These are phyloP conservation scores for Luperina nickerlii DNA, from an alignment of 2,888 invertebrate genomes.

Conservation along the genomic window DNA sequence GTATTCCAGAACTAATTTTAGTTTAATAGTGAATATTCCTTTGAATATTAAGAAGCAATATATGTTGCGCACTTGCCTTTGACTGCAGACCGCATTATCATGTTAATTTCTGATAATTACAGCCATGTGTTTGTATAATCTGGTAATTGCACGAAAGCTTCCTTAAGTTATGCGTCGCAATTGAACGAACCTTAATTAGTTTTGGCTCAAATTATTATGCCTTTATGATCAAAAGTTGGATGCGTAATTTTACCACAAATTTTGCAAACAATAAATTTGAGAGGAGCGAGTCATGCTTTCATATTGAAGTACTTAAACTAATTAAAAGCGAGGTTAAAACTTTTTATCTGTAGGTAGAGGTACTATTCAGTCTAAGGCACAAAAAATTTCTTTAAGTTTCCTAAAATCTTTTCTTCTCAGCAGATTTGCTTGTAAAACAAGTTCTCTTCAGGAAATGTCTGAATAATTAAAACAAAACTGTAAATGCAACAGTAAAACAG, in stretches of 20 bases:
- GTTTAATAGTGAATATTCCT: conserved; percentile 37
- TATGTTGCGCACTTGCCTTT: conserved; percentile 40
- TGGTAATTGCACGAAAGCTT: conserved; percentile 34
- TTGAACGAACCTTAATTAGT: conserved; percentile 58
- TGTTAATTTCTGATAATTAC: conserved; percentile 48
- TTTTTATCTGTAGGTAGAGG: conserved; percentile 1
- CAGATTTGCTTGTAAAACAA: conserved; percentile 17
- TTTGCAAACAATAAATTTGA: conserved; percentile 38
- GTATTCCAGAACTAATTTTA: conserved; percentile 48
- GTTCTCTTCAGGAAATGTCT: conserved; percentile 13
- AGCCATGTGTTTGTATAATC: conserved; percentile 37
- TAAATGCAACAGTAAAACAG: conserved; percentile 36
- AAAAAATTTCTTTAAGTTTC: conserved; percentile 17
- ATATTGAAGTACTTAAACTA: conserved; percentile 30
- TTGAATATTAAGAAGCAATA: conserved; percentile 35
- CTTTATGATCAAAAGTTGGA: conserved; percentile 52
- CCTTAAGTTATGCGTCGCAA: conserved; percentile 43
- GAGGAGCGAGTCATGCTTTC: conserved; percentile 20
- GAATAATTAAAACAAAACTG: conserved; percentile 45
- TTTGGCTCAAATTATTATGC: conserved; percentile 48
- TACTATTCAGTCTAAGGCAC: neutral
- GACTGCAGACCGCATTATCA: conserved; percentile 39
- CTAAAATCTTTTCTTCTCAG: conserved; percentile 14
- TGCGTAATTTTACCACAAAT: conserved; percentile 40
- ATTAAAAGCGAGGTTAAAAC: conserved; percentile 30